These are phyloP conservation scores for Ctenicera cuprea DNA, from an alignment of 2,888 invertebrate genomes.

Conservation along the genomic window DNA sequence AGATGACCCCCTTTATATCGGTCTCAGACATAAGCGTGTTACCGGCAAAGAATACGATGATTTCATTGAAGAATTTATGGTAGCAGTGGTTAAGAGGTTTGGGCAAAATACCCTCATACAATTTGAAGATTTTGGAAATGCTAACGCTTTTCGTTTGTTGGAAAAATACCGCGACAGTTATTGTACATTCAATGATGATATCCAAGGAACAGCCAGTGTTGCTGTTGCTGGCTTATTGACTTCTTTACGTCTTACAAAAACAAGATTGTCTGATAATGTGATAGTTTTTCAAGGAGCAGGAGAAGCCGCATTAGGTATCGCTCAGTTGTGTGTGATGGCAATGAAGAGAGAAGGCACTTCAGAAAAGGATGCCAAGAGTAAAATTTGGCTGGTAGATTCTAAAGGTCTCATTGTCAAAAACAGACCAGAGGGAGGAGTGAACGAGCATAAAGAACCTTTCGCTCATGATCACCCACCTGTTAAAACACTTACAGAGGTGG, in stretches of 20 bases:
- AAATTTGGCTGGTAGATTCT: conserved; percentile 97
- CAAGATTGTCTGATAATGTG: conserved; percentile 86
- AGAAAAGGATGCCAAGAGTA: conserved; percentile 83
- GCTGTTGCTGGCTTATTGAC: conserved; percentile 96
- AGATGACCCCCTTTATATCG: conserved; percentile 97
- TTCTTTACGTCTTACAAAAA: conserved; percentile 88
- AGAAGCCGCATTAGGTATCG: conserved; percentile 86
- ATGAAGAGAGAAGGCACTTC: conserved; percentile 90
- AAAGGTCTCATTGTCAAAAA: conserved; percentile 94
- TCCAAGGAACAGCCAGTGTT: conserved; percentile 97
- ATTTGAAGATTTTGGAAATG: conserved; percentile 99
- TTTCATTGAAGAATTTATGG: conserved; percentile 98
- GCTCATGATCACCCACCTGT: conserved; percentile 87
- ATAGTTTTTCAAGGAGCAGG: conserved; percentile 98
- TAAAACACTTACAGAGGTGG: conserved; percentile 86
- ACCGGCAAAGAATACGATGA: conserved; percentile 92
- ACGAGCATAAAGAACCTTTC: conserved; percentile 87
- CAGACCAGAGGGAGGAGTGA: conserved; percentile 87
- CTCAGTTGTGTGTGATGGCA: conserved; percentile 92
- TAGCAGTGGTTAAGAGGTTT: conserved; percentile 88
- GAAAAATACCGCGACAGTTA: conserved; percentile 91
- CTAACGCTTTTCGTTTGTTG: conserved; percentile 95
- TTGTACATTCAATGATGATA: conserved; percentile 99
- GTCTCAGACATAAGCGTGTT: conserved; percentile 89
- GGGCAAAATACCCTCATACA: conserved; percentile 91